A percentile compares a stretch with the other conserved stretches of the same genome.
phyloP scores from a whole-genome alignment of 2,797 vertebrate species.

The Phyllotis vaccarum region DNA sequence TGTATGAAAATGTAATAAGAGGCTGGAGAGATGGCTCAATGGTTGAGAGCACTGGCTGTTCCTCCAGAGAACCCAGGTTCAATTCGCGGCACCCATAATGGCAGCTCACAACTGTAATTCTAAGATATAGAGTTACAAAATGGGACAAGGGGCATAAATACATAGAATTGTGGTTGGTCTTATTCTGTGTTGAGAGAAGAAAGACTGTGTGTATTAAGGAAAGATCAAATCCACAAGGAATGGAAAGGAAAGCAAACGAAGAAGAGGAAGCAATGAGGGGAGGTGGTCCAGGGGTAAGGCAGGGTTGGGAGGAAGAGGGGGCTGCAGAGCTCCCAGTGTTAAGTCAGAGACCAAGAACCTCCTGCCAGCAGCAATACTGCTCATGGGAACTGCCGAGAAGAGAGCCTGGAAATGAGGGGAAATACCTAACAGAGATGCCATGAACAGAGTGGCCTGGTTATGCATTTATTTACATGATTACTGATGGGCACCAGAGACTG shows the following conservation, averaged over 20 bases:
- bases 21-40: background rate
- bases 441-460: background rate
- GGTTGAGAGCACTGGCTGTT: background rate
- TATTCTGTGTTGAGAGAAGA: background rate
- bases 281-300: background rate
- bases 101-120: background rate
- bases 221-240: background rate
- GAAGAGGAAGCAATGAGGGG: background rate
- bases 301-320: background rate
- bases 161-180: background rate
- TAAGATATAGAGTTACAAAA: background rate
- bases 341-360: too few species aligned
- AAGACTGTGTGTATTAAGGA: background rate
- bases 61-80: background rate
- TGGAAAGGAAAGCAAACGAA: background rate
- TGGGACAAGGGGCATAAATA: background rate
- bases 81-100: background rate
- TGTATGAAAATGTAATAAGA: too few species aligned
- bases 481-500: background rate
- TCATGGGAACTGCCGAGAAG: background rate
- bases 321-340: background rate
- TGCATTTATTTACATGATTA: background rate
- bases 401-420: background rate
- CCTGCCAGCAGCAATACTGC: background rate
- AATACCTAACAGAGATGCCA: background rate